Conservation (phyloP, 2,113 vertebrate genomes). For the Cottus gobio region DNA sequence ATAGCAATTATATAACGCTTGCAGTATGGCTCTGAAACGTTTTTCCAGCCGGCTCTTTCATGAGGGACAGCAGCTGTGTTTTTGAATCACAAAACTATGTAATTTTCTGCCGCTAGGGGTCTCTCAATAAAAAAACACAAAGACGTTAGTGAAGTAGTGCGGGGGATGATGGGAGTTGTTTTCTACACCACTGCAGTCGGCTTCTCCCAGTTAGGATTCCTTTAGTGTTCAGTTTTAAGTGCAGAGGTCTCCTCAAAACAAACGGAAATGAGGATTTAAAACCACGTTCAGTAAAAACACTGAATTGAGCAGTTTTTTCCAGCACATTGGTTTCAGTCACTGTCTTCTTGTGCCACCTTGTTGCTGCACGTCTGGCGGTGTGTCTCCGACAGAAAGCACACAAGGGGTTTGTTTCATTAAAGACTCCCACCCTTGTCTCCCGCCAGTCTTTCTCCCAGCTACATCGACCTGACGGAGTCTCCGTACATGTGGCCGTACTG, state of each 20-base stretch:
- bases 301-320: too few species aligned
- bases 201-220: too few species aligned
- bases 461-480: slow-evolving; percentile 96
- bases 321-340: too few species aligned
- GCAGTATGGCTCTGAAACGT: background rate
- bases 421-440: background rate
- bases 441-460: slow-evolving; percentile 94
- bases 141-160: too few species aligned
- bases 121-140: too few species aligned
- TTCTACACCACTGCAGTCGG: too few species aligned
- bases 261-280: too few species aligned
- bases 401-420: background rate
- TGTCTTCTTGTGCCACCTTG: too few species aligned
- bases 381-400: background rate
- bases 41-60: background rate
- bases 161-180: too few species aligned
- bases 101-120: background rate
- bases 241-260: too few species aligned
- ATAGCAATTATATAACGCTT: background rate
- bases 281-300: too few species aligned
- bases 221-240: too few species aligned
- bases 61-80: background rate
- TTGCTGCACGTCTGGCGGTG: background rate
- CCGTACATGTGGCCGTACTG: slow-evolving; percentile 99
- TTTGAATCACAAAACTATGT: background rate